Evolutionary conservation across 1,140 invertebrate genomes (phyloP).

Genomic region (Bicyclus anynana): DNA sequence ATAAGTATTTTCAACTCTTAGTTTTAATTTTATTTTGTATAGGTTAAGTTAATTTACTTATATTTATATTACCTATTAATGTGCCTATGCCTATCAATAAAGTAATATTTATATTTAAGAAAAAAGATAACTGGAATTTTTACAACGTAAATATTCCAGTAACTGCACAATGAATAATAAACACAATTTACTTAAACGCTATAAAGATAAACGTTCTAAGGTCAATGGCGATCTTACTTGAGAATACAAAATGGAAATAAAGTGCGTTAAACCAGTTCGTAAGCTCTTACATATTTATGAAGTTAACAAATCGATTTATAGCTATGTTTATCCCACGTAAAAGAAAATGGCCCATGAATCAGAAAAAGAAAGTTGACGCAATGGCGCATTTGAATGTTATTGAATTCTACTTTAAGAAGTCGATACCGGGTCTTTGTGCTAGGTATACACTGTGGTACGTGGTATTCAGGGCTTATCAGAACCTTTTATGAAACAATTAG

Average conservation of each 20-base stretch:
- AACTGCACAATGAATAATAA: too few relatives aligned
- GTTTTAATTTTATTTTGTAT: too few relatives aligned
- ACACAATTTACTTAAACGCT: too few relatives aligned
- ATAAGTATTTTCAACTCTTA: too few relatives aligned
- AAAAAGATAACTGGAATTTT: too few relatives aligned
- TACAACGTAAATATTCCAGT: too few relatives aligned
- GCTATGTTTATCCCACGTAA: background rate
- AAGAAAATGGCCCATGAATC: background rate
- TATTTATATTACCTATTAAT: too few relatives aligned
- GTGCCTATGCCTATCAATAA: too few relatives aligned
- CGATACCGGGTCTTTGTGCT: background rate
- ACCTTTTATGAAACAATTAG: too few relatives aligned
- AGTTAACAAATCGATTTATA: background rate
- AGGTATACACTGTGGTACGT: background rate
- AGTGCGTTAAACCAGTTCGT: background rate
- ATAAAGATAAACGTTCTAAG: background rate
- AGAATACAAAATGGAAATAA: background rate
- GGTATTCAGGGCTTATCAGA: too few relatives aligned
- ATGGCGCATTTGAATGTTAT: slow-evolving; percentile 5
- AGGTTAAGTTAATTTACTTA: too few relatives aligned
- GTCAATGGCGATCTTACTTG: background rate
- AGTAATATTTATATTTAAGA: too few relatives aligned
- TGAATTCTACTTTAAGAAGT: background rate
- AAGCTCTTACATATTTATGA: background rate
- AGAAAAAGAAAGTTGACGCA: slow-evolving; percentile 10